Evolutionary conservation across 2,888 invertebrate genomes (phyloP), one percentile per base, ranked within the genome.

Genomic region (Drosophila meridionalis): DNA sequence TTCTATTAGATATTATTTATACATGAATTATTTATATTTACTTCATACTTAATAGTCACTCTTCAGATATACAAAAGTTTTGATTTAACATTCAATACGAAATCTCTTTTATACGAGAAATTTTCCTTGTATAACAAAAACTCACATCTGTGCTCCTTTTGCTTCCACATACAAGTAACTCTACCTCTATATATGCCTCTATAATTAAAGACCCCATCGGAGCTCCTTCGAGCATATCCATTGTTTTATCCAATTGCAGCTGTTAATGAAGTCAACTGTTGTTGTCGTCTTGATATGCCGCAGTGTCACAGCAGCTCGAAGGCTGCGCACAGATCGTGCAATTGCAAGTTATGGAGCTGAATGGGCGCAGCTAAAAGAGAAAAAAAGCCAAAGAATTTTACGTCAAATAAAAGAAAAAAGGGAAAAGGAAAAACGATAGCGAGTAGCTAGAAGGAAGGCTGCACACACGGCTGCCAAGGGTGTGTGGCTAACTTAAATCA

Each of bases 401-500:
- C 77, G 75, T 81, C 78, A 73, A 79, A 67, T 67, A 69, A 30
- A 42, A 32, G 40, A 32, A 40, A 56, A 40, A 42, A 40, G 40
- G 40, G 38, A 55, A 55, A 30, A 47, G 48, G 26, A 62, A 52
- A 58, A 65, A 38, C 65, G 45, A 64, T 52, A 47, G 28, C 40
- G 32, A 45, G 36, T 52, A 47, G 28, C 40, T 26, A 45, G 36
- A 26, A 58, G 32, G 52, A 45, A 68, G 38, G 20, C 59, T 48
- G 66, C 68, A 69, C 73, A 78, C 65, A 69, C 77, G 77, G 36
- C n/a, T n/a, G 47, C 59, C 52, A 26, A 59, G 77, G 26, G 50
- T 71, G 72, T 78, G 83, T 78, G 83, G 82, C 76, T 80, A 78
- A 67, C 81, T 83, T 68, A 73, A 76, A 80, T 87, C 84, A 77